Percentiles rank a stretch among this genome's conserved stretches.
phyloP scores from a whole-genome alignment of 2,797 vertebrate species.

The Sciaenops ocellatus region DNA sequence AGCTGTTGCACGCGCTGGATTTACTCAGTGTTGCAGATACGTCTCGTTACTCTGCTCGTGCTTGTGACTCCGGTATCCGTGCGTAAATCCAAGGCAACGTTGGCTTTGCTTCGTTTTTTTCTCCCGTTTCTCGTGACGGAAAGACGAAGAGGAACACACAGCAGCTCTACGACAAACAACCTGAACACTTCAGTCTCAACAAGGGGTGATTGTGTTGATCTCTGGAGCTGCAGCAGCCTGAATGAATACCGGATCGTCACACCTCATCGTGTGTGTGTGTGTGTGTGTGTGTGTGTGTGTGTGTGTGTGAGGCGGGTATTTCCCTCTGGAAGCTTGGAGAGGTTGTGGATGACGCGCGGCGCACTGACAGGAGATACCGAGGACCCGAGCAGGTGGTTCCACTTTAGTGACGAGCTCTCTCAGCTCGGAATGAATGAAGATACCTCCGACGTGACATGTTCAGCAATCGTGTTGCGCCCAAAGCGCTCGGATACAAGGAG shows the following conservation, averaged over 20 bases:
- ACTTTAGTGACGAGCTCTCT: background rate
- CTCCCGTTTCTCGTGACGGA: background rate
- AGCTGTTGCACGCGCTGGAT: conserved; percentile 16
- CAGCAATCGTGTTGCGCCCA: too few species aligned
- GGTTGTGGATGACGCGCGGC: conserved; percentile 38
- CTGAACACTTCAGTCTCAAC: background rate
- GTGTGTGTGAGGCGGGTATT: background rate
- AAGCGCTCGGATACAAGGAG: background rate
- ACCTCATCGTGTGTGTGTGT: too few species aligned
- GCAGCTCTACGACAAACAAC: background rate
- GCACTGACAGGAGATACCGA: conserved; percentile 1
- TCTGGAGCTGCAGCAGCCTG: background rate
- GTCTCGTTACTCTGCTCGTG: background rate
- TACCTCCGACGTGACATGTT: background rate
- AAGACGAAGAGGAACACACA: background rate
- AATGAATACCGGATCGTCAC: background rate
- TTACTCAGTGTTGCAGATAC: background rate
- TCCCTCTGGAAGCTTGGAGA: conserved; percentile 26
- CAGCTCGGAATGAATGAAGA: background rate
- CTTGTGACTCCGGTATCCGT: background rate
- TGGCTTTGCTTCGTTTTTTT: background rate
- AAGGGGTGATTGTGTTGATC: background rate
- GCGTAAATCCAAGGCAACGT: conserved; percentile 12
- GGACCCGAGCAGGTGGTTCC: background rate
- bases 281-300: background rate